Conservation (phyloP, 2,888 invertebrate species). For the Romanomermis culicivorax region DNA sequence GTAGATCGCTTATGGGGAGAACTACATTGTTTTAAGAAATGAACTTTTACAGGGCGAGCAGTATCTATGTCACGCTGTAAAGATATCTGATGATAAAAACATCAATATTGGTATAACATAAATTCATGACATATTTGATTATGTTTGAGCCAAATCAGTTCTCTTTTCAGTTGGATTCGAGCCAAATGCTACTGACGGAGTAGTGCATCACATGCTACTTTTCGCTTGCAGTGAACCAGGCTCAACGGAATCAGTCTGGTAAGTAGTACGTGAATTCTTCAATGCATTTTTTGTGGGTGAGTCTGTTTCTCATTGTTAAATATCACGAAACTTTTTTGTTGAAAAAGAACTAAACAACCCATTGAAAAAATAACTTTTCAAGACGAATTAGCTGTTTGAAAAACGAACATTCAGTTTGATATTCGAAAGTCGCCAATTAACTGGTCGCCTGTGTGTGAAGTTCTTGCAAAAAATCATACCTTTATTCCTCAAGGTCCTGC, state of each 20-base stretch:
- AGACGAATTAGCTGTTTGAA: too few relatives aligned
- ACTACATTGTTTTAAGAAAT: too few relatives aligned
- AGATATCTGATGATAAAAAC: slow-evolving; percentile 49
- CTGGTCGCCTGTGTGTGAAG: too few relatives aligned
- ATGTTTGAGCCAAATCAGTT: not conserved
- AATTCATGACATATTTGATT: not conserved
- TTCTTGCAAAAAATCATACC: not conserved
- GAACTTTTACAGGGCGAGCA: slow-evolving; percentile 55
- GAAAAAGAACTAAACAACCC: too few relatives aligned
- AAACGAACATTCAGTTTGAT: too few relatives aligned
- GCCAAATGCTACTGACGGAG: slow-evolving; percentile 70
- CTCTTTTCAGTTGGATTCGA: slow-evolving; percentile 53
- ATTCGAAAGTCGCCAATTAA: too few relatives aligned
- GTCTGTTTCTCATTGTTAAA: too few relatives aligned
- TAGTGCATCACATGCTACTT: slow-evolving; percentile 74
- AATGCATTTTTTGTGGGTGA: too few relatives aligned
- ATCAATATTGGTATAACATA: slow-evolving; percentile 52
- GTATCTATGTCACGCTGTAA: slow-evolving; percentile 71
- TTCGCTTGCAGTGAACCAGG: slow-evolving; percentile 70
- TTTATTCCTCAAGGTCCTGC: slow-evolving; percentile 46
- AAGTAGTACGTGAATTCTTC: not conserved
- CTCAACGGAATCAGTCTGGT: slow-evolving; percentile 35
- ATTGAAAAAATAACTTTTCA: too few relatives aligned
- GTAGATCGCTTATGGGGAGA: too few relatives aligned
- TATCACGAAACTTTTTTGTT: too few relatives aligned